Evolutionary conservation across 2,797 vertebrate genomes (phyloP), one percentile per base, ranked within the genome.

Genomic region (Sarcoramphus papa): DNA sequence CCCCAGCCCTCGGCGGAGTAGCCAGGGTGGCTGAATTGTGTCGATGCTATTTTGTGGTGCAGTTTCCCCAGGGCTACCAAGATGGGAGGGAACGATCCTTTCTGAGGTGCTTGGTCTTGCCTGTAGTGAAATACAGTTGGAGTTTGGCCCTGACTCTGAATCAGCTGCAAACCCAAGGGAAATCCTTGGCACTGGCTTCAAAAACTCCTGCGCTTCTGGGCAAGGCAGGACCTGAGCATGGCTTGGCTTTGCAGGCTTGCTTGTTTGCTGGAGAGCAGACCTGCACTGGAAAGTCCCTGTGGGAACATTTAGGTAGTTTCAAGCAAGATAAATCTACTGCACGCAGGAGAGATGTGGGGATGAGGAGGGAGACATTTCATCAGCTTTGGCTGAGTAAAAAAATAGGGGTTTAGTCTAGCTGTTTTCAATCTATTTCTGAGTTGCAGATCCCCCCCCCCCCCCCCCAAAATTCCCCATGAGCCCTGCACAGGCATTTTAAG

Each of bases 381-480:
- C 92, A 75, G 48, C 64, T 54, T 60, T 20, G 57, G 43, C 48
- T 19, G 33, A 47, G 14, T 76, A 4, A n/a, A 60, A 54, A 89
- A 59, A 37, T 7, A 33, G 3, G 7, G 13, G 12, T 17, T 82
- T 56, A 27, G 27, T 23, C 28, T 53, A 60, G 53, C 53, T 64
- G 24, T 3, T 90, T 25, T 9, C 48, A 40, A 1, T 16, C 37
- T 43, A 10, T 24, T 65, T 21, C n/a, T 4, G 48, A 40, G 67
- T 3, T 41, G 15, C 27, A 53, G 59, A 28, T 28, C 9, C 7
- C 14, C 7, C 1, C 14, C 28, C 5, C 15, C 7, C 14, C 7
- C 1, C 14, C 28, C 5, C 15, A 7, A 5, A 23, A 27, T 25
- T 40, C 53, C 63, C 33, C 0, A 0, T 16, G n/a, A 75, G 40